Evolutionary conservation across 2,113 vertebrate genomes (phyloP).

Genomic region (Penelope pileata): DNA sequence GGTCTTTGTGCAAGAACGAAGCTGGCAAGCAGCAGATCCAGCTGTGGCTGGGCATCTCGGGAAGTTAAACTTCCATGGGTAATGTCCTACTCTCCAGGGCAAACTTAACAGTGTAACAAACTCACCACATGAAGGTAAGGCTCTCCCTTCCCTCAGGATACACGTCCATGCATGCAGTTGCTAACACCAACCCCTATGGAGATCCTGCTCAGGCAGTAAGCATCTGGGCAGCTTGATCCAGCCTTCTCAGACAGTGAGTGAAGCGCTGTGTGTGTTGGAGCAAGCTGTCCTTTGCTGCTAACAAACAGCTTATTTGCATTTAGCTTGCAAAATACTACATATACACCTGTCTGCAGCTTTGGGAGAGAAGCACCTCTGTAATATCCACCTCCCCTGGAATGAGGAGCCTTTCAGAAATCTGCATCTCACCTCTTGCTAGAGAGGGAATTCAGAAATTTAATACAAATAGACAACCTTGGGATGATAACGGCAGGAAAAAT

Average conservation of each 20-base stretch:
- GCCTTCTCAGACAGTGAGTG: background rate
- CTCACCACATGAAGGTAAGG: accelerated
- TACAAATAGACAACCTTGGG: background rate
- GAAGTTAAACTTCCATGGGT: accelerated
- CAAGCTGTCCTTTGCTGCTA: background rate
- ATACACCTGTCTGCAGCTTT: background rate
- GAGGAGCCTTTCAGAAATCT: background rate
- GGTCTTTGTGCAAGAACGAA: background rate
- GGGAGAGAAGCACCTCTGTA: background rate
- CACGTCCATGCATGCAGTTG: accelerated
- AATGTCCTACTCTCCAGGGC: background rate
- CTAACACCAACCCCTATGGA: accelerated
- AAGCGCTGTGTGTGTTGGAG: background rate
- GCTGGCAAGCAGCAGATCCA: background rate
- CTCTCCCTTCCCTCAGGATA: background rate
- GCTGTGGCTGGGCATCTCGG: background rate
- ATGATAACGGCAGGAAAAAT: background rate
- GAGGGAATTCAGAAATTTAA: background rate
- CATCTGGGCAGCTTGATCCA: background rate
- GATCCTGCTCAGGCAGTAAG: background rate
- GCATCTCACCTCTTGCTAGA: background rate
- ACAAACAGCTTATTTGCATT: background rate
- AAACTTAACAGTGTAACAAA: background rate
- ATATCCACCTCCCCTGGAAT: background rate
- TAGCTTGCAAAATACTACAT: background rate